Conservation (phyloP, 2,113 vertebrate species). For the Myotis yumanensis region DNA sequence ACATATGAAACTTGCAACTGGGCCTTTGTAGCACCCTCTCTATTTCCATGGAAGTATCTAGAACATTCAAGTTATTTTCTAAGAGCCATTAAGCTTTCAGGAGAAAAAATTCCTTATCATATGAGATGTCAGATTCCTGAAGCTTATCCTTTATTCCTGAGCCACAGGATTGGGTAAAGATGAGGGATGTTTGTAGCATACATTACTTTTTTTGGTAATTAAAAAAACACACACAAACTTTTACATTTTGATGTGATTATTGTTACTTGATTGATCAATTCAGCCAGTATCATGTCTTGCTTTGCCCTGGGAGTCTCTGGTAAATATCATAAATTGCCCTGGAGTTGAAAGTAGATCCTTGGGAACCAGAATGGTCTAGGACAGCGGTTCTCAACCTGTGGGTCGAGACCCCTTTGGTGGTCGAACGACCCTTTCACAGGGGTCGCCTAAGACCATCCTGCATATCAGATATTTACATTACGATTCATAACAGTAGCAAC, state of each 20-base stretch:
- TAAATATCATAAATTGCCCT: neutral
- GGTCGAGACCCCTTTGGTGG: too few relatives aligned
- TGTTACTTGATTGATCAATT: slow-evolving; percentile 30
- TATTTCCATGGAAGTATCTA: neutral
- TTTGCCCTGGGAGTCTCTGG: neutral
- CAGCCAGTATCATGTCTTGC: neutral
- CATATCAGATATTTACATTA: too few relatives aligned
- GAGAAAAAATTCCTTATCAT: neutral
- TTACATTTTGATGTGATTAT: neutral
- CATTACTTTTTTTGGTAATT: neutral
- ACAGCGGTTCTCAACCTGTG: neutral
- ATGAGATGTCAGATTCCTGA: neutral
- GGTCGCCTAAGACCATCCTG: too few relatives aligned
- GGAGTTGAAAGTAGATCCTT: neutral
- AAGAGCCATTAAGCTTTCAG: neutral
- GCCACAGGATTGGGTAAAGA: neutral
- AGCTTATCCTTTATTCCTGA: neutral
- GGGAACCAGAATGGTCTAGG: neutral
- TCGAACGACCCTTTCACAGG: too few relatives aligned
- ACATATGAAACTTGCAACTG: neutral
- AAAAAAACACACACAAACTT: neutral
- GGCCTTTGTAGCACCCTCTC: neutral
- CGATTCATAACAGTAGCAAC: too few relatives aligned
- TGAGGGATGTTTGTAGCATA: neutral
- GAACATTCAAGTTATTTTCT: neutral